Evolutionary conservation across 2,888 invertebrate genomes (phyloP), one percentile per base, ranked within the genome.

Genomic region (Diplazon laetatorius): DNA sequence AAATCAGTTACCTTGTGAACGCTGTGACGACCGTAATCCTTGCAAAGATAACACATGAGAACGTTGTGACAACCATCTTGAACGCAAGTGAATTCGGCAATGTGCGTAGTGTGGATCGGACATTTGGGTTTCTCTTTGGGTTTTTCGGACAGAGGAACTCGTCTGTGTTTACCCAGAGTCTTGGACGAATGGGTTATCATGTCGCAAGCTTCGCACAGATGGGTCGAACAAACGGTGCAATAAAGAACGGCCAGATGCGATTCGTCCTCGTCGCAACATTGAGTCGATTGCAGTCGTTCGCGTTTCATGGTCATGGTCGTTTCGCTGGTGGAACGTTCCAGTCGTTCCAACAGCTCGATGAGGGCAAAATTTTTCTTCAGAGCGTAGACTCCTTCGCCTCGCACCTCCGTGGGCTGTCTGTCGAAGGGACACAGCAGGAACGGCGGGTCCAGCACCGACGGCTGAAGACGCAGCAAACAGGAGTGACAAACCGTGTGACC

Each of bases 361-460:
- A 93, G 87, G 0, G 93, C 93, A 90, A 93, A 93, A 84, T 93
- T 93, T 83, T 93, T 93, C 87, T 93, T 93, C 77, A 93, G 84
- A 3, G 91, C 91, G 87, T 91, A 91, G 3, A 93, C 90, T 3
- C 92, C 92, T 22, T 91, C 89, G 59, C 90, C 89, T 44, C 48
- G 55, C 39, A 93, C 88, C 30, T 91, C 90, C 1, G 93, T 93
- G 0, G 93, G 92, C 80, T 93, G 93, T 60, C 93, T 86, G 82
- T 93, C 93, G 83, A 93, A 93, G 0, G 93, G 93, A 85, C 93
- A 93, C 0, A 91, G 87, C 16, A 93, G 88, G 42, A 84, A 82
- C 37, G 83, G 82, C 1, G 83, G 85, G 10, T 87, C 85, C 12
- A 80, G 60, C 73, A 82, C 81, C 12, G 82, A 82, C 0, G 85